phyloP scores from a whole-genome alignment of 2,113 vertebrate genomes.

The Taxidea taxus region DNA sequence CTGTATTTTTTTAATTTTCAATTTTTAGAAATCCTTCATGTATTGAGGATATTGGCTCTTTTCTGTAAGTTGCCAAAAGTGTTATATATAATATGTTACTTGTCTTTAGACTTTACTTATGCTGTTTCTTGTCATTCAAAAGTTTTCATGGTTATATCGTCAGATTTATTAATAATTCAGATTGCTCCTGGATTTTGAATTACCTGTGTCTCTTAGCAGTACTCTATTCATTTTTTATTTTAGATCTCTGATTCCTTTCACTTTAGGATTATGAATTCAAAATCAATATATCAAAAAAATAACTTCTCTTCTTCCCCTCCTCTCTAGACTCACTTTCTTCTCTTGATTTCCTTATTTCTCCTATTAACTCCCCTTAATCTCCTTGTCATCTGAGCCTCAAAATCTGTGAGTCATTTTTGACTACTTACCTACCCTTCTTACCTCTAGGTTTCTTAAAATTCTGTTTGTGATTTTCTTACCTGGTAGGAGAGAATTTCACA shows the following conservation, averaged over 20 bases:
- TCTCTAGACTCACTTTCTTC: background rate
- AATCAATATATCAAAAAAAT: background rate
- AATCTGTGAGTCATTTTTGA: background rate
- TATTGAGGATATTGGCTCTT: background rate
- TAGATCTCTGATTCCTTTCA: background rate
- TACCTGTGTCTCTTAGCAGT: background rate
- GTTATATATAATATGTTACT: background rate
- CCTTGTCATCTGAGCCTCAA: background rate
- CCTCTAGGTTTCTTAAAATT: background rate
- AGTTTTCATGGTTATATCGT: background rate
- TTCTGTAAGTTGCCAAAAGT: background rate
- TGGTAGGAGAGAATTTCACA: background rate
- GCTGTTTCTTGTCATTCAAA: background rate
- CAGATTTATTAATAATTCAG: constrained; percentile 10
- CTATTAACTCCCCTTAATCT: background rate
- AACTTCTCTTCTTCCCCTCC: background rate
- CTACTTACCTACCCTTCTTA: background rate
- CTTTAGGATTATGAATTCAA: background rate
- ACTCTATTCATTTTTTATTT: background rate
- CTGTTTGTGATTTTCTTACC: background rate
- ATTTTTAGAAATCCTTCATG: background rate
- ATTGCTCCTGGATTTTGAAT: background rate
- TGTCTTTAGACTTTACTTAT: background rate
- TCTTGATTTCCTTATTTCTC: background rate
- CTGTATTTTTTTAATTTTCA: background rate